Evolutionary conservation across 1,140 invertebrate genomes (phyloP).

Genomic region (Manduca sexta): DNA sequence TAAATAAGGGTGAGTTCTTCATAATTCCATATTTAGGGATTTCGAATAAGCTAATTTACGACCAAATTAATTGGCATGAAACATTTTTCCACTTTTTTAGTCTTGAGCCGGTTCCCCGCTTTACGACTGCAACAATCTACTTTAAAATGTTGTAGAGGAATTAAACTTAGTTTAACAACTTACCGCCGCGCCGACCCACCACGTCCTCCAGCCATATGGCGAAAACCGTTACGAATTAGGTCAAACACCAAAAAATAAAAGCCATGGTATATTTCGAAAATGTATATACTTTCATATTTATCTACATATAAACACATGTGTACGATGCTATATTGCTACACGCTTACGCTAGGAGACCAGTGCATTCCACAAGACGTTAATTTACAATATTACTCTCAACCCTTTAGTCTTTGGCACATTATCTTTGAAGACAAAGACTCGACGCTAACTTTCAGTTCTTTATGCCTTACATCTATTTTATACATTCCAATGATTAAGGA

Average conservation of each 20-base stretch:
- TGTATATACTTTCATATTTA: conserved; percentile 58
- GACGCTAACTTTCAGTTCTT: conserved; percentile 50
- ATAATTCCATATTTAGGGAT: no score
- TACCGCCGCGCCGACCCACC: no score
- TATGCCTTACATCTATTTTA: conserved; percentile 44
- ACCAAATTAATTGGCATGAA: no score
- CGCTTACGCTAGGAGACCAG: conserved; percentile 61
- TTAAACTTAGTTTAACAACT: no score
- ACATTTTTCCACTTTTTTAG: no score
- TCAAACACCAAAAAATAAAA: conserved; percentile 24
- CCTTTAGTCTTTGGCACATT: conserved; percentile 67
- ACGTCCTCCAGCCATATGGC: no score
- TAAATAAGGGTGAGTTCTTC: no score
- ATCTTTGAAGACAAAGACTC: conserved; percentile 71
- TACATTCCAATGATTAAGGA: conserved; percentile 14
- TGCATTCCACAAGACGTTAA: conserved; percentile 48
- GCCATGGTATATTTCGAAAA: conserved; percentile 33
- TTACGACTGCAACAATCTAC: no score
- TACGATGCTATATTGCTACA: conserved; percentile 60
- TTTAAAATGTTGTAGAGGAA: no score
- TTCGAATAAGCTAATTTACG: no score
- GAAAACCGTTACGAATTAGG: background rate
- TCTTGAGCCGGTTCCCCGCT: no score
- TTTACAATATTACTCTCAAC: conserved; percentile 47
- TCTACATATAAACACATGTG: conserved; percentile 69